Conservation (phyloP, 1,140 invertebrate genomes). For the Acromyrmex echinatior region DNA sequence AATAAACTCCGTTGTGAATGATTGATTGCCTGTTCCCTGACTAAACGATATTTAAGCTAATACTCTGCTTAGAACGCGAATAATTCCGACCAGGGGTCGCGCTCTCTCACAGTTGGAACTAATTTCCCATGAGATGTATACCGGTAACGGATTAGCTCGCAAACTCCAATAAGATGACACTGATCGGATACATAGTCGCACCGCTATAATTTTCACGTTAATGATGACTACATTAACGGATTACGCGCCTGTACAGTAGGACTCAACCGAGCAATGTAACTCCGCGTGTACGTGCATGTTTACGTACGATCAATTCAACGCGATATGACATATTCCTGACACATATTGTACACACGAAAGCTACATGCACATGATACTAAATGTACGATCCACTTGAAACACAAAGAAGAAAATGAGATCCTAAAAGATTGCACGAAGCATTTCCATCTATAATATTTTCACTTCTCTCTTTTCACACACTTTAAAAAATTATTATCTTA, state of each 20-base stretch:
- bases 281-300: conserved; percentile 19
- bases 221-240: conserved; percentile 60
- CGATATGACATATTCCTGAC: conserved; percentile 34
- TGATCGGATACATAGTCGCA: conserved; percentile 44
- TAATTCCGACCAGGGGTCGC: conserved; percentile 35
- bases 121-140: conserved; percentile 61
- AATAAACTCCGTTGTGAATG: not conserved
- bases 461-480: not conserved
- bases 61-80: conserved; percentile 17
- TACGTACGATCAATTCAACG: conserved; percentile 38
- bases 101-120: conserved; percentile 43
- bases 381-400: not conserved
- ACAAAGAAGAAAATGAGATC: conserved; percentile 6
- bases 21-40: conserved; percentile 6
- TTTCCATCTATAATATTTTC: not conserved
- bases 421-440: not conserved
- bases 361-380: conserved; percentile 1
- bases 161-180: conserved; percentile 59
- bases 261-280: conserved; percentile 25
- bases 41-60: conserved; percentile 34
- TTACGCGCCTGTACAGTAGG: conserved; percentile 39
- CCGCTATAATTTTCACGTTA: conserved; percentile 56
- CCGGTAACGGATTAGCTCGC: conserved; percentile 52
- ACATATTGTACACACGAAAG: conserved; percentile 1
- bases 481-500: not conserved